A percentile compares a stretch with the other conserved stretches of the same genome.
phyloP scores from a whole-genome alignment of 37 sponge, comb jelly and placozoan species.

The Bolinopsis microptera region DNA sequence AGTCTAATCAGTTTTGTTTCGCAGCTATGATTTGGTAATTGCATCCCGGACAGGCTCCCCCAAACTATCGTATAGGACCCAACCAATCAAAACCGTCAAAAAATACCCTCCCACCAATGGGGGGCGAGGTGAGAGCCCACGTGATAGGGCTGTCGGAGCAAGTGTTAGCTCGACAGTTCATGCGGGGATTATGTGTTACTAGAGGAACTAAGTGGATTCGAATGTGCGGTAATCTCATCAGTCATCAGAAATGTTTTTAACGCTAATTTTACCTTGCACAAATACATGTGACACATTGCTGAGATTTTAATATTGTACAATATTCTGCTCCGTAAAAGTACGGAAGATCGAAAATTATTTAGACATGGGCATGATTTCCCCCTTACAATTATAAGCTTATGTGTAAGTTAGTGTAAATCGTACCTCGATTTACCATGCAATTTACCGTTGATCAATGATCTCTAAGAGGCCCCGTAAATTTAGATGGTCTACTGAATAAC shows the following conservation, averaged over 20 bases:
- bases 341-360: no score
- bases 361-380: no score
- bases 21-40: background rate
- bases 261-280: background rate
- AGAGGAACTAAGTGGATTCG: background rate
- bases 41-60: background rate
- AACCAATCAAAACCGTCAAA: background rate
- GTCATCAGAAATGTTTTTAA: background rate
- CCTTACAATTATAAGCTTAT: no score
- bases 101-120: background rate
- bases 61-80: background rate
- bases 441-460: no score
- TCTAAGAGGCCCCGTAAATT: no score
- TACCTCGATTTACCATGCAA: no score
- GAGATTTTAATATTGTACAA: background rate
- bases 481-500: no score
- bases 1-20: background rate
- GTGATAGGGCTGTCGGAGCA: background rate
- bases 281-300: background rate
- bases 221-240: background rate
- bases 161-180: background rate
- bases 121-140: background rate
- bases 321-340: background rate
- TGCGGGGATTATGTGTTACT: background rate
- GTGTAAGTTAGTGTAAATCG: no score